Conservation (phyloP, 2,797 vertebrate species). For the Miichthys miiuy region DNA sequence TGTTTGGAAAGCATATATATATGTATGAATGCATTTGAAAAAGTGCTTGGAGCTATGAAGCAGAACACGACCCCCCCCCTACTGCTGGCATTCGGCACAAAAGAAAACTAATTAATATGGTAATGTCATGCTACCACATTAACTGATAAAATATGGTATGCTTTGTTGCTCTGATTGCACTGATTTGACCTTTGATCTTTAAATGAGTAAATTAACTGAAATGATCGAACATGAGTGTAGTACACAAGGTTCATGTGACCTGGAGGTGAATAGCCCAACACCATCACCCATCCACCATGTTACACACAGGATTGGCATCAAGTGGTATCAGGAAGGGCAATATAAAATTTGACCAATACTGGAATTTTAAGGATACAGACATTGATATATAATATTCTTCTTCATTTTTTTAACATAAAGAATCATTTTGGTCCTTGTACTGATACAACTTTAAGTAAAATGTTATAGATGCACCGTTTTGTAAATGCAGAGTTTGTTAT, state of each 20-base stretch:
- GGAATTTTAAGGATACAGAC: background rate
- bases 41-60: constrained; percentile 51
- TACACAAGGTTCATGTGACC: constrained; percentile 37
- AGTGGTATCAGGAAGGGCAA: constrained; percentile 4
- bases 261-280: constrained; percentile 24
- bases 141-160: constrained; percentile 66
- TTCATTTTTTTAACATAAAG: too few relatives aligned
- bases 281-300: background rate
- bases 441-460: too few relatives aligned
- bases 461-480: background rate
- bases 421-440: too few relatives aligned
- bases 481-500: too few relatives aligned
- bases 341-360: background rate
- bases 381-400: too few relatives aligned
- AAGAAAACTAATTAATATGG: constrained; percentile 79
- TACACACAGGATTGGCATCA: constrained; percentile 10
- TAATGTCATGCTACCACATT: constrained; percentile 67
- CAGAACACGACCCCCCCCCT: constrained; percentile 32
- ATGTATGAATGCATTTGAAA: constrained; percentile 65
- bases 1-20: constrained; percentile 70
- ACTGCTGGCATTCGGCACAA: constrained; percentile 71
- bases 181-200: constrained; percentile 72
- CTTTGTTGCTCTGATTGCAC: constrained; percentile 71
- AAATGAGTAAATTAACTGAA: constrained; percentile 62
- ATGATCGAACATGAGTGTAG: constrained; percentile 63